A percentile compares a stretch with the other conserved stretches of the same genome.
phyloP scores from a whole-genome alignment of 2,797 vertebrate species.

The Glyptemys insculpta region DNA sequence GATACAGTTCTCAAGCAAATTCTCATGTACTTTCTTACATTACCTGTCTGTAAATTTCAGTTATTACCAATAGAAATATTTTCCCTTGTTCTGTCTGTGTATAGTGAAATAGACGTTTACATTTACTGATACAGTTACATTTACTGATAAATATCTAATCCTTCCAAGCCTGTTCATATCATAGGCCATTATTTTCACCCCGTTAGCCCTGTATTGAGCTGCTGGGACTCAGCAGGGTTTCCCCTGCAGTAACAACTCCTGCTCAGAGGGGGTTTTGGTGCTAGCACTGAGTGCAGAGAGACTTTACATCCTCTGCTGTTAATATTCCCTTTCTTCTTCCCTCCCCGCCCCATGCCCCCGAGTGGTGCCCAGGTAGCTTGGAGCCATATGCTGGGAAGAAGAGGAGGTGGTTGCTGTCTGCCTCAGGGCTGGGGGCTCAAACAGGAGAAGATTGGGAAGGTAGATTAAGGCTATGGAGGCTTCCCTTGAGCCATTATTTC shows the following conservation, averaged over 20 bases:
- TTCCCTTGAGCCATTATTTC: neutral
- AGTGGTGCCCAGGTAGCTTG: neutral
- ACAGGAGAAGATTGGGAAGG: neutral
- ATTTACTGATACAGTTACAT: neutral
- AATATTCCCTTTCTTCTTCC: neutral
- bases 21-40: neutral
- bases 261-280: neutral
- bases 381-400: neutral
- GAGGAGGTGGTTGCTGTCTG: neutral
- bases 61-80: neutral
- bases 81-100: neutral
- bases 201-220: neutral
- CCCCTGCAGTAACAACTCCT: neutral
- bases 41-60: neutral
- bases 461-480: neutral
- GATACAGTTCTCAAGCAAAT: neutral
- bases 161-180: neutral
- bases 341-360: accelerated
- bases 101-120: neutral
- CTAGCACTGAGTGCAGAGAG: neutral
- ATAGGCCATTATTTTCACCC: neutral
- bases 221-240: neutral
- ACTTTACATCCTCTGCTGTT: neutral
- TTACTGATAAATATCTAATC: neutral
- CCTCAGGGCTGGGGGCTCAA: neutral